phyloP scores from a whole-genome alignment of 2,797 vertebrate species.

The Clamator glandarius region DNA sequence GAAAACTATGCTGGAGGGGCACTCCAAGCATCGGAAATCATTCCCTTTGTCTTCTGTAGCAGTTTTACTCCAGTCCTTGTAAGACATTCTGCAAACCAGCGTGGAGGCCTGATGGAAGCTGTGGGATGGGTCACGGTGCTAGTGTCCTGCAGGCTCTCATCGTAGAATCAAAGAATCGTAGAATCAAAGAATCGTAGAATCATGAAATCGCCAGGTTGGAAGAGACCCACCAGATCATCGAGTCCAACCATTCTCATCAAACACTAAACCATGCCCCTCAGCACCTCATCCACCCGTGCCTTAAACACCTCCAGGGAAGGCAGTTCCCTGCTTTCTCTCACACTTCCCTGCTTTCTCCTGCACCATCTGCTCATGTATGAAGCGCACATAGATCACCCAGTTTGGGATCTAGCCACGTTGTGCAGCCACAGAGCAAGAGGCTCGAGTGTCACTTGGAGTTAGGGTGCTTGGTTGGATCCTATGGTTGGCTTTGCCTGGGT shows the following conservation, averaged over 20 bases:
- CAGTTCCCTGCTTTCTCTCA: too few species aligned
- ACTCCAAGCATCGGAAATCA: fast-evolving
- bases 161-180: too few species aligned
- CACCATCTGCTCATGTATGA: too few species aligned
- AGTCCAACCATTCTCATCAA: too few species aligned
- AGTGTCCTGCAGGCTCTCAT: background rate
- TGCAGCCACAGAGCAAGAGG: background rate
- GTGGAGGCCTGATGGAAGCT: background rate
- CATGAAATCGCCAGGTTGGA: too few species aligned
- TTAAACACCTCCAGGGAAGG: too few species aligned
- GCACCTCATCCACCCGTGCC: too few species aligned
- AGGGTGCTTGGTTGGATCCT: fast-evolving
- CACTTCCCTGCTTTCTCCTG: too few species aligned
- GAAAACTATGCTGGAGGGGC: background rate
- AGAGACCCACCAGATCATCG: too few species aligned
- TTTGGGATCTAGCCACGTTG: fast-evolving
- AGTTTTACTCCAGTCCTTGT: background rate
- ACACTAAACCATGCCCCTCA: too few species aligned
- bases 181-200: too few species aligned
- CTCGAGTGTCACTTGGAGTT: fast-evolving
- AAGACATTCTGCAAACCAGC: background rate
- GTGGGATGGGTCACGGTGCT: background rate
- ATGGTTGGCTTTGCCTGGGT: fast-evolving
- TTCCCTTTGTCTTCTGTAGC: background rate
- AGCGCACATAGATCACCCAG: fast-evolving